Percentiles rank a stretch among this genome's conserved stretches.
Evolutionary conservation across 2,113 vertebrate genomes (phyloP).

Genomic region (Pseudolaguvia tuberculata): DNA sequence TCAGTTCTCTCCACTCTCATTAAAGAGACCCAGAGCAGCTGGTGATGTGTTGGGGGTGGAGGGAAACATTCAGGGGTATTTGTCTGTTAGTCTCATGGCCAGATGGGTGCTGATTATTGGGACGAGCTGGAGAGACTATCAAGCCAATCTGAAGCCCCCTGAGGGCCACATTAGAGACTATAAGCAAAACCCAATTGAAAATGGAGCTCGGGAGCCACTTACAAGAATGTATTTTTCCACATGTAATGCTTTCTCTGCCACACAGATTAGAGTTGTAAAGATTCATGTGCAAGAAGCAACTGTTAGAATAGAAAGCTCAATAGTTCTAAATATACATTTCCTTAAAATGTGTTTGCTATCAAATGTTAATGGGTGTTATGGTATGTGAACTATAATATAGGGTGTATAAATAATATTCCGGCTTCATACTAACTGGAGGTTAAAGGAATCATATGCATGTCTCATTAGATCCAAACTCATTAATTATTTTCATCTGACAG

Average conservation of each 20-base stretch:
- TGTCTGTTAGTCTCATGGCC: conserved; percentile 45
- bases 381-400: no score
- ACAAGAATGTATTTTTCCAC: conserved; percentile 42
- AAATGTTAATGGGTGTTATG: no score
- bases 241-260: conserved; percentile 35
- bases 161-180: conserved; percentile 44
- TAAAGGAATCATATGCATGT: background rate
- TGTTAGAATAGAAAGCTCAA: conserved; percentile 15
- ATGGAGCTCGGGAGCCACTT: conserved; percentile 41
- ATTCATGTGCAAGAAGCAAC: conserved; percentile 28
- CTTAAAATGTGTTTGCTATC: conserved; percentile 7
- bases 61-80: conserved; percentile 37
- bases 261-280: conserved; percentile 26
- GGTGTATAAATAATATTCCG: conserved; percentile 5
- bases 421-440: conserved; percentile 8
- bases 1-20: conserved; percentile 44
- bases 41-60: conserved; percentile 35
- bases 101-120: conserved; percentile 55
- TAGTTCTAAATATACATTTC: conserved; percentile 13
- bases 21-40: conserved; percentile 47
- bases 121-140: conserved; percentile 47
- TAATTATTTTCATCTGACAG: conserved; percentile 1
- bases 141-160: conserved; percentile 49
- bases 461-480: conserved; percentile 10
- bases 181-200: conserved; percentile 52